Evolutionary conservation across 2,797 vertebrate species (phyloP).

Genomic region (Sebastes oblongus): DNA sequence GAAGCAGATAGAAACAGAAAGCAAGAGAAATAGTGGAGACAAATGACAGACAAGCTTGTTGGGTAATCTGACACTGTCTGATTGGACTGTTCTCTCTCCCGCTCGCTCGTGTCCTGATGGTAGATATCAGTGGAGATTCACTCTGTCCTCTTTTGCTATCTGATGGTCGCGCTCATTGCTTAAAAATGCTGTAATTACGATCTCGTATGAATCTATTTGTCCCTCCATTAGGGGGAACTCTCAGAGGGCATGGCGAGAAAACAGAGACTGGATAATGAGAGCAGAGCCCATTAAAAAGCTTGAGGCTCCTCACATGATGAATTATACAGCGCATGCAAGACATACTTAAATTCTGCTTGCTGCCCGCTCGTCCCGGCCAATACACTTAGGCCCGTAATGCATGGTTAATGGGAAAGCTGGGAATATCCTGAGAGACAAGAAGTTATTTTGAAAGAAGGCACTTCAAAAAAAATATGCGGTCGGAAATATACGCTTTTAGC

Average conservation of each 20-base stretch:
- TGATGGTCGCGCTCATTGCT: constrained; percentile 58
- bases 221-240: constrained; percentile 71
- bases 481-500: constrained; percentile 50
- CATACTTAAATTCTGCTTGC: constrained; percentile 71
- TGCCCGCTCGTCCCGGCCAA: constrained; percentile 63
- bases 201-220: constrained; percentile 74
- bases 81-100: constrained; percentile 45
- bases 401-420: constrained; percentile 77
- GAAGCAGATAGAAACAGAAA: constrained; percentile 71
- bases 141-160: constrained; percentile 43
- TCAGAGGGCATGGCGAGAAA: constrained; percentile 62
- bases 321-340: constrained; percentile 78
- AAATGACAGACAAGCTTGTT: constrained; percentile 63
- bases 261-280: constrained; percentile 77
- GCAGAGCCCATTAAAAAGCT: constrained; percentile 73
- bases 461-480: constrained; percentile 44
- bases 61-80: constrained; percentile 66
- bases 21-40: constrained; percentile 41
- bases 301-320: constrained; percentile 71
- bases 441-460: constrained; percentile 59
- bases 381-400: constrained; percentile 75
- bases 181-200: constrained; percentile 76
- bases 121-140: constrained; percentile 30
- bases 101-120: constrained; percentile 21
- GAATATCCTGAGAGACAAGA: constrained; percentile 63